These are phyloP conservation scores for Chymomyza caudatula DNA, from an alignment of 2,888 invertebrate species.

Conservation along the genomic window DNA sequence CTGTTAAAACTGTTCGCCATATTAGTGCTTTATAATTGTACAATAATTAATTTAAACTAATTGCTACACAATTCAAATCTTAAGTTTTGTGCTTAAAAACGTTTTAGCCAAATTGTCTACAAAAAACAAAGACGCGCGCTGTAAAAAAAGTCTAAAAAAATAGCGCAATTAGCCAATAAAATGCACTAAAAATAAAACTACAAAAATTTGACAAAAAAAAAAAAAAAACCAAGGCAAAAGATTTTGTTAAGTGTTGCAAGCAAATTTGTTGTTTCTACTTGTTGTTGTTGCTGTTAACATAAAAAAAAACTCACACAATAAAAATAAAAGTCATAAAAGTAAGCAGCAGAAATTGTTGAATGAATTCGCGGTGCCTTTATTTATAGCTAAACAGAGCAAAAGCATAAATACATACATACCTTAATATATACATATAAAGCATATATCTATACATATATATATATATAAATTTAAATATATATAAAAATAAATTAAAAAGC, in stretches of 20 bases:
- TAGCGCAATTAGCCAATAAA: slow-evolving; percentile 66
- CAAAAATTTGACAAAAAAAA: slow-evolving; percentile 6
- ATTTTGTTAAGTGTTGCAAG: slow-evolving; percentile 25
- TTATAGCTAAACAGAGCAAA: slow-evolving; percentile 64
- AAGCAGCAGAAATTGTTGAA: slow-evolving; percentile 63
- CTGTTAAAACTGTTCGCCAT: slow-evolving; percentile 50
- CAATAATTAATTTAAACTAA: slow-evolving; percentile 50
- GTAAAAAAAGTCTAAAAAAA: slow-evolving; percentile 46
- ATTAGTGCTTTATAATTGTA: slow-evolving; percentile 72
- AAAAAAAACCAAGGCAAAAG: slow-evolving; percentile 6
- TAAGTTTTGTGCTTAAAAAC: slow-evolving; percentile 6
- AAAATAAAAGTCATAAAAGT: slow-evolving; percentile 19
- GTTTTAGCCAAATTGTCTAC: slow-evolving; percentile 7
- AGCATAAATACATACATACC: slow-evolving; percentile 46
- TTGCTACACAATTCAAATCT: slow-evolving; percentile 6
- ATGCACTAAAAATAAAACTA: slow-evolving; percentile 26
- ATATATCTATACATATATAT: slow-evolving; percentile 25
- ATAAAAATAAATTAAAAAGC: slow-evolving; percentile 19
- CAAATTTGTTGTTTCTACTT: slow-evolving; percentile 24
- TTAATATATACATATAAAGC: slow-evolving; percentile 34
- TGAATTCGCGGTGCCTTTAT: slow-evolving; percentile 77
- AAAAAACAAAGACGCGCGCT: neutral
- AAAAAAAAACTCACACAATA: slow-evolving; percentile 17
- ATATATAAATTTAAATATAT: slow-evolving; percentile 24
- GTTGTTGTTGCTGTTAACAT: slow-evolving; percentile 54